Conservation (phyloP, 2,797 vertebrate genomes). For the Margarornis squamiger region DNA sequence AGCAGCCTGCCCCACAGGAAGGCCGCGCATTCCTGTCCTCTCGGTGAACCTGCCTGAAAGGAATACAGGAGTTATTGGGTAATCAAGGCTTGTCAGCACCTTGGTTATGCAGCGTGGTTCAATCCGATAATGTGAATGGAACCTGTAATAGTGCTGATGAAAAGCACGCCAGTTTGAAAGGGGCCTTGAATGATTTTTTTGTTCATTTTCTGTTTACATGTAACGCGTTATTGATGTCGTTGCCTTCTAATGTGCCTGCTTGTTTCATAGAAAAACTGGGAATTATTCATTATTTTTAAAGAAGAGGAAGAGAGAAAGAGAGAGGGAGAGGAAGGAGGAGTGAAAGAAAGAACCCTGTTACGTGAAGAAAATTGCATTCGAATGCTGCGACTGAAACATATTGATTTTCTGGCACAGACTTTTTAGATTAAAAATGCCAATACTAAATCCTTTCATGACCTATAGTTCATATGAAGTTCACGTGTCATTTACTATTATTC, state of each 20-base stretch:
- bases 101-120: constrained; percentile 89
- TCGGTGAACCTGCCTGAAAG: constrained; percentile 93
- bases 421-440: constrained; percentile 90
- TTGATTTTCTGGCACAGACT: constrained; percentile 89
- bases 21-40: constrained; percentile 92
- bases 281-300: constrained; percentile 82
- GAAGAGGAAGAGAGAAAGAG: constrained; percentile 54
- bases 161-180: constrained; percentile 86
- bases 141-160: constrained; percentile 92
- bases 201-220: constrained; percentile 85
- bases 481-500: constrained; percentile 85
- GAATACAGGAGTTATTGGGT: constrained; percentile 97
- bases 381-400: constrained; percentile 84
- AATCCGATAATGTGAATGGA: constrained; percentile 90
- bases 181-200: constrained; percentile 85
- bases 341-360: constrained; percentile 80
- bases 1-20: constrained; percentile 86
- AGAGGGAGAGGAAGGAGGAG: constrained; percentile 63
- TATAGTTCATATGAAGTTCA: constrained; percentile 87
- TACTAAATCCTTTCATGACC: constrained; percentile 84
- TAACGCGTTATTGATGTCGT: constrained; percentile 84
- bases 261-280: constrained; percentile 83
- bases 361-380: constrained; percentile 86
- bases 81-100: constrained; percentile 95
- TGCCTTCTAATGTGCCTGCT: constrained; percentile 83